Evolutionary conservation across 2,797 vertebrate species (phyloP).

Genomic region (Jordanella pulchra): DNA sequence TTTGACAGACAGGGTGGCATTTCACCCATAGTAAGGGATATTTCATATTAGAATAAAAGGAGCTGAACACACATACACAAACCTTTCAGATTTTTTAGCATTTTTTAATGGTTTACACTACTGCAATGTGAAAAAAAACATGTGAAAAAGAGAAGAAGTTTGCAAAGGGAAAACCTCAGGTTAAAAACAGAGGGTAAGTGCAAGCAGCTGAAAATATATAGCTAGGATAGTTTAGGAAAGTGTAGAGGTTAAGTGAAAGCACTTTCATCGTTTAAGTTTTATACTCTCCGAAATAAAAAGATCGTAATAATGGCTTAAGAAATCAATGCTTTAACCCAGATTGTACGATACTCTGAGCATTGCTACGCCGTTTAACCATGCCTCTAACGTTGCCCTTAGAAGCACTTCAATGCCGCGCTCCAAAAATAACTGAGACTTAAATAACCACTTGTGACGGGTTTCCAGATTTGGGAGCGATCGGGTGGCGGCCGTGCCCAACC

Average conservation of each 20-base stretch:
- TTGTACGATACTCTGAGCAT: background rate
- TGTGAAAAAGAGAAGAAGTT: background rate
- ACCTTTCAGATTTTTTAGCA: background rate
- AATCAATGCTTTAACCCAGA: background rate
- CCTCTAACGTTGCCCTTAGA: slow-evolving; percentile 41
- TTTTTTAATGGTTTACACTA: background rate
- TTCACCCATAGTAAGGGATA: no score
- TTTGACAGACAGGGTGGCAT: background rate
- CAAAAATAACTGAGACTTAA: slow-evolving; percentile 53
- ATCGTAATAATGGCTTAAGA: background rate
- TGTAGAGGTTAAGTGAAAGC: background rate
- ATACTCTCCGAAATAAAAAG: background rate
- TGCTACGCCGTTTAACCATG: slow-evolving; percentile 37
- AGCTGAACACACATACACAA: background rate
- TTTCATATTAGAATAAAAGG: background rate
- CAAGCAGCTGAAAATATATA: background rate
- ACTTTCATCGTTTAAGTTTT: background rate
- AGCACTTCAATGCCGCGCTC: slow-evolving; percentile 28
- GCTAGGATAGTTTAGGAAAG: background rate
- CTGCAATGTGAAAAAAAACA: background rate
- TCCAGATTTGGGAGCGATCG: slow-evolving; percentile 43
- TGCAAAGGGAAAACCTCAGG: background rate
- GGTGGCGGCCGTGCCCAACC: slow-evolving; percentile 42
- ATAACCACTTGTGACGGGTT: slow-evolving; percentile 44
- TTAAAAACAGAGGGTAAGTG: background rate